These are phyloP conservation scores for Mesoclemmys tuberculata DNA, from an alignment of 2,113 vertebrate species.

Conservation along the genomic window DNA sequence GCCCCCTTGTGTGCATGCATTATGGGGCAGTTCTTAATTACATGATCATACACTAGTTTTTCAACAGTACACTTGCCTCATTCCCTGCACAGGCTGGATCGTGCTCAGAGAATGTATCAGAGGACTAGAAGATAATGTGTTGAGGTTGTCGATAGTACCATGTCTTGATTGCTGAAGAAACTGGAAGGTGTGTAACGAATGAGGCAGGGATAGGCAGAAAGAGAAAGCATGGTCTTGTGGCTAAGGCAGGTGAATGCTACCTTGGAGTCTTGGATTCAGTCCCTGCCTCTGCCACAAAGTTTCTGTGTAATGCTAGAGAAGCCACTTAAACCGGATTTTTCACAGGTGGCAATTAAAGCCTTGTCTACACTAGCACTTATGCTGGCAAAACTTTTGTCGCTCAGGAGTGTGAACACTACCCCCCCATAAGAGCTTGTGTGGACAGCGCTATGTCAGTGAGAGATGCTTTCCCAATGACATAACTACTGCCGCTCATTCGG, in stretches of 20 bases:
- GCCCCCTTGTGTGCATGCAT: not conserved
- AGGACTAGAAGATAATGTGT: not conserved
- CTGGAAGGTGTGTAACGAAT: not conserved
- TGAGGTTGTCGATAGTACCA: not conserved
- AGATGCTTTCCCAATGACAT: too few species aligned
- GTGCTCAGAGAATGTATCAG: not conserved
- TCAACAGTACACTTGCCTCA: not conserved
- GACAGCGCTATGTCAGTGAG: too few species aligned
- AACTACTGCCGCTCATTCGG: too few species aligned
- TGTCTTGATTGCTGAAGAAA: not conserved
- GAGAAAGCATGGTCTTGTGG: not conserved
- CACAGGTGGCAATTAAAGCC: not conserved
- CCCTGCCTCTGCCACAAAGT: not conserved
- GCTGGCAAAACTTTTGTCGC: too few species aligned
- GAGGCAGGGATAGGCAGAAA: not conserved
- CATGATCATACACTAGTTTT: not conserved
- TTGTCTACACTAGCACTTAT: too few species aligned
- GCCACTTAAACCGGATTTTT: not conserved
- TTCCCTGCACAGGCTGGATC: accelerated
- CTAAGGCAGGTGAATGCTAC: not conserved
- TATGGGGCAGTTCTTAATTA: not conserved
- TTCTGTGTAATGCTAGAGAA: accelerated
- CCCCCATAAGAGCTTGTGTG: too few species aligned
- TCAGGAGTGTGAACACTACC: too few species aligned
- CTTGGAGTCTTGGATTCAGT: not conserved